Conservation (phyloP, 1,140 invertebrate genomes). For the Oedothorax gibbosus region DNA sequence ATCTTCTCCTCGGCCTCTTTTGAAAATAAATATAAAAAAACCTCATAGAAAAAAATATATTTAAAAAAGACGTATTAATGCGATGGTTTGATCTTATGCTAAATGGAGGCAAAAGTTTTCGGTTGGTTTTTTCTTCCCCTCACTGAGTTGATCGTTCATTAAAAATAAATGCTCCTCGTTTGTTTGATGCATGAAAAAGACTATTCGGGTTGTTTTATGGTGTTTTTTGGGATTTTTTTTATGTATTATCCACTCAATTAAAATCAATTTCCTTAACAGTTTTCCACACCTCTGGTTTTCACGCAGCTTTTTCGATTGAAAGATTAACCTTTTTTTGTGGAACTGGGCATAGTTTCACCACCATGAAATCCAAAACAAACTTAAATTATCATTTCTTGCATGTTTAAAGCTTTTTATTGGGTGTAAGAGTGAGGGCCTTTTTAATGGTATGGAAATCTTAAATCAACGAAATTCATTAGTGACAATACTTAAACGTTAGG, state of each 20-base stretch:
- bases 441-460: too few species aligned
- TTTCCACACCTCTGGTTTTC: slow-evolving; percentile 16
- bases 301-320: slow-evolving; percentile 2
- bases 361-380: slow-evolving; percentile 25
- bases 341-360: slow-evolving; percentile 1
- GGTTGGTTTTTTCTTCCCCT: slow-evolving; percentile 24
- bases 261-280: slow-evolving; percentile 46
- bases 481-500: too few species aligned
- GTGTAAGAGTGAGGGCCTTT: neutral
- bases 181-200: slow-evolving; percentile 1
- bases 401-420: slow-evolving; percentile 12
- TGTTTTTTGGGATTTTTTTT: neutral
- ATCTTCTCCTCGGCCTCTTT: slow-evolving; percentile 7
- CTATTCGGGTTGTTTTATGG: slow-evolving; percentile 15
- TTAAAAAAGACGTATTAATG: slow-evolving; percentile 40
- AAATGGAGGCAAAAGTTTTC: slow-evolving; percentile 48
- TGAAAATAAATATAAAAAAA: slow-evolving; percentile 24
- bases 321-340: neutral
- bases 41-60: slow-evolving; percentile 6
- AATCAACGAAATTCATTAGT: too few species aligned
- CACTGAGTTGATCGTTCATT: slow-evolving; percentile 20
- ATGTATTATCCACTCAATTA: slow-evolving; percentile 18
- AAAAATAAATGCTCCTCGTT: slow-evolving; percentile 45
- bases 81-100: slow-evolving; percentile 50
- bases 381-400: slow-evolving; percentile 11